Percentiles rank a stretch among this genome's conserved stretches.
These are phyloP conservation scores for Omphaloscelis lunosa DNA, from an alignment of 2,888 invertebrate genomes.

Conservation along the genomic window DNA sequence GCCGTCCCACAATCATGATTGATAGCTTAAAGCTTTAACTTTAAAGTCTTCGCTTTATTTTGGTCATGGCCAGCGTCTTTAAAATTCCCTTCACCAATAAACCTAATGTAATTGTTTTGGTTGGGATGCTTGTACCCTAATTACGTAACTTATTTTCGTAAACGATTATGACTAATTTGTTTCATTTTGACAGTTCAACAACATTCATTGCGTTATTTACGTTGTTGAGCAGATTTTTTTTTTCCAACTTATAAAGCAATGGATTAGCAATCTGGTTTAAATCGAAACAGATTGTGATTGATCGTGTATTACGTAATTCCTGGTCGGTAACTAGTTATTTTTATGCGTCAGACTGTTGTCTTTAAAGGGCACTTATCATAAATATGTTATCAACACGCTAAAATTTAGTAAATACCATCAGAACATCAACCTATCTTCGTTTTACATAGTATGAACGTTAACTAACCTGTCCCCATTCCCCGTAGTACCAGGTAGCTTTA, in stretches of 20 bases:
- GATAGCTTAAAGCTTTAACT: not conserved
- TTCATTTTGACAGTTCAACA: too few species aligned
- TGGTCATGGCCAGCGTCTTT: not conserved
- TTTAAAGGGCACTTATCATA: not conserved
- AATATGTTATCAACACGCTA: not conserved
- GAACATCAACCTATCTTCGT: not conserved
- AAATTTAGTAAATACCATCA: not conserved
- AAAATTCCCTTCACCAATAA: not conserved
- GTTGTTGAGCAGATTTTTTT: too few species aligned
- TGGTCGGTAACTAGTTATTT: not conserved
- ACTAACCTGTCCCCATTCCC: constrained; percentile 93
- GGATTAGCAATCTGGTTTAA: too few species aligned
- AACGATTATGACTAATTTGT: too few species aligned
- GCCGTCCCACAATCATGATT: not conserved
- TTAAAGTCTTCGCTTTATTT: not conserved
- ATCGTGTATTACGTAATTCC: too few species aligned
- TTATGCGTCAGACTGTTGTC: not conserved
- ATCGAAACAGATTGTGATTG: too few species aligned
- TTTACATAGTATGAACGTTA: not conserved
- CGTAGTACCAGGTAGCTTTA: constrained; percentile 93
- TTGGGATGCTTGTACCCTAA: too few species aligned
- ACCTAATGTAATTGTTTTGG: not conserved
- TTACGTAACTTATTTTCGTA: too few species aligned
- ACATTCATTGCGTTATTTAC: too few species aligned
- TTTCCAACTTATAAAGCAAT: too few species aligned